Evolutionary conservation across 92 coral and sea anemone species (phyloP).

Genomic region (Phenganax subtilis): DNA sequence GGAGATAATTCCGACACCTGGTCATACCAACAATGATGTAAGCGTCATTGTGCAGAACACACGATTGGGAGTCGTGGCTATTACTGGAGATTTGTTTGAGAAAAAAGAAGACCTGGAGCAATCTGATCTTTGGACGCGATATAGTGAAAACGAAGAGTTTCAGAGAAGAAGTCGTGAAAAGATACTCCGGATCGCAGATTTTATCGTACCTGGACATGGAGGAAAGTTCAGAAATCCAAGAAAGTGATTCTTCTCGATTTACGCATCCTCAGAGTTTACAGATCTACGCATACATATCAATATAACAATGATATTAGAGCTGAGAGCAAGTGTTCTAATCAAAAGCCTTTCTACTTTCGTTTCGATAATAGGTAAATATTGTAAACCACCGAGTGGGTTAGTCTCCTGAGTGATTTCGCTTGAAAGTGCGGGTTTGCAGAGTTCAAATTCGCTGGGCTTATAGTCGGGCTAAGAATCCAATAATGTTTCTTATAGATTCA

Average conservation of each 20-base stretch:
- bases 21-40: slow-evolving; percentile 11
- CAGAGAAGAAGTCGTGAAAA: slow-evolving; percentile 11
- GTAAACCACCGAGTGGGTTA: too few species aligned
- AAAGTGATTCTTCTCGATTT: background rate
- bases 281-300: too few species aligned
- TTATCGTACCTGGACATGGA: slow-evolving; percentile 37
- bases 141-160: background rate
- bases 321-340: too few species aligned
- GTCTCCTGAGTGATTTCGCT: too few species aligned
- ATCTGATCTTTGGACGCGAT: slow-evolving; percentile 17
- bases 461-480: too few species aligned
- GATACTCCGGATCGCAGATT: slow-evolving; percentile 28
- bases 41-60: slow-evolving; percentile 30
- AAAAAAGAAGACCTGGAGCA: slow-evolving; percentile 13
- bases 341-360: too few species aligned
- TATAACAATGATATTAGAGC: too few species aligned
- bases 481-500: too few species aligned
- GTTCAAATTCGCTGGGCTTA: too few species aligned
- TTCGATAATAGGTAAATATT: too few species aligned
- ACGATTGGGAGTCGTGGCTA: slow-evolving; percentile 15
- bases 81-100: slow-evolving; percentile 35
- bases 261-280: too few species aligned
- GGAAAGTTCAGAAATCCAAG: slow-evolving; percentile 27
- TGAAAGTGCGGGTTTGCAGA: too few species aligned
- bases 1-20: slow-evolving; percentile 25